Evolutionary conservation across 2,113 vertebrate species (phyloP).

Genomic region (Hassar affinis): DNA sequence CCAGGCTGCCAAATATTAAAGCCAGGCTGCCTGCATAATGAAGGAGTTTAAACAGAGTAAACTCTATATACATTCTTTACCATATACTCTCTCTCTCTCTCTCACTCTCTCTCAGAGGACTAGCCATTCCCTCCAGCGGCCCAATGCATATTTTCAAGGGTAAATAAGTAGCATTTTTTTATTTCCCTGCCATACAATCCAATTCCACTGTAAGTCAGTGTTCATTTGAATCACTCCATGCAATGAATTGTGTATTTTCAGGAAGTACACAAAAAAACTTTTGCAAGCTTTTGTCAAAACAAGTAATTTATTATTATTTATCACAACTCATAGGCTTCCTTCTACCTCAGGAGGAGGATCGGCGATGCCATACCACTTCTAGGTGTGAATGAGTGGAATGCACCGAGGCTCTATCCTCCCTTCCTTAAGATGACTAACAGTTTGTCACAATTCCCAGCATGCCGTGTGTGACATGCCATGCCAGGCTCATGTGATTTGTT

Average conservation of each 20-base stretch:
- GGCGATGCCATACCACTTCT: neutral
- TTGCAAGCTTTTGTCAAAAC: neutral
- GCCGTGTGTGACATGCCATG: no score
- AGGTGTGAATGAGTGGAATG: neutral
- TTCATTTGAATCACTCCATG: neutral
- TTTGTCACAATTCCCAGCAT: neutral
- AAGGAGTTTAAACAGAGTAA: neutral
- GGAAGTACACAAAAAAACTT: neutral
- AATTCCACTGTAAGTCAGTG: neutral
- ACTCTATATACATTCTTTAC: neutral
- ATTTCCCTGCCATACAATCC: neutral
- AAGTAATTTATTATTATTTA: neutral
- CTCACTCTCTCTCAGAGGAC: neutral
- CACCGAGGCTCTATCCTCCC: neutral
- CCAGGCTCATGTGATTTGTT: neutral
- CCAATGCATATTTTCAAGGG: constrained; percentile 6
- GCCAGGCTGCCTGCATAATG: no score
- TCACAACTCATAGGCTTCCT: no score
- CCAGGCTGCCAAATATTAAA: neutral
- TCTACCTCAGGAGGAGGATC: neutral
- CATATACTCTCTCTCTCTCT: no score
- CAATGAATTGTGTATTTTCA: neutral
- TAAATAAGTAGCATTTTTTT: neutral
- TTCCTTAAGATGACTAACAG: neutral
- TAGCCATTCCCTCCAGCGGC: neutral